Percentiles rank a stretch among this genome's conserved stretches.
Conservation (phyloP, 2,797 vertebrate genomes). For the Sebastes trivittatus region DNA sequence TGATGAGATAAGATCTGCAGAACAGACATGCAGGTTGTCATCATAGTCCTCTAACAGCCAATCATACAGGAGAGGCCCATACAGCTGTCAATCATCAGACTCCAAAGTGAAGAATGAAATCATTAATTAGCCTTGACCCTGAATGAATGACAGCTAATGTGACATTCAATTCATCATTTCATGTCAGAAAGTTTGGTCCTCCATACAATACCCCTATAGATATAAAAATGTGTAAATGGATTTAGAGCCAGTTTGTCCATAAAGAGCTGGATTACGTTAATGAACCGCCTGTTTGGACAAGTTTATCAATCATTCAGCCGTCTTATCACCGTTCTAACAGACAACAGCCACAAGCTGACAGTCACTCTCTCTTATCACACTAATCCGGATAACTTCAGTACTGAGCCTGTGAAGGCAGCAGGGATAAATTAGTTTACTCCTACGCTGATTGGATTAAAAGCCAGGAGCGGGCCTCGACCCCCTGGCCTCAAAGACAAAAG, state of each 20-base stretch:
- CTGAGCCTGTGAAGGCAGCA: conserved; percentile 51
- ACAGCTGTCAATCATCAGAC: conserved; percentile 36
- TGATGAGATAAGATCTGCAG: conserved; percentile 19
- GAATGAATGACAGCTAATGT: conserved; percentile 5
- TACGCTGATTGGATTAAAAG: conserved; percentile 79
- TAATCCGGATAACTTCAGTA: conserved; percentile 76
- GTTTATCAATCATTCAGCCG: conserved; percentile 67
- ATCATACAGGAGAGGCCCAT: not conserved
- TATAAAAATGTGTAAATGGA: conserved; percentile 4
- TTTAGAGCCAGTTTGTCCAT: not conserved
- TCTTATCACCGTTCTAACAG: conserved; percentile 50
- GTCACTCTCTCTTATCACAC: conserved; percentile 67
- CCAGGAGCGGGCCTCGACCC: conserved; percentile 49
- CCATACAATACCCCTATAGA: not conserved
- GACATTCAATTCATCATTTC: conserved; percentile 16
- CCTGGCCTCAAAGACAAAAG: conserved; percentile 18
- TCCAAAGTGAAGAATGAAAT: not conserved
- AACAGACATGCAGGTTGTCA: not conserved
- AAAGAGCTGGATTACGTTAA: conserved; percentile 34
- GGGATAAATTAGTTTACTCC: conserved; percentile 79
- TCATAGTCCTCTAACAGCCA: not conserved
- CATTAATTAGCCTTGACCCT: conserved; percentile 6
- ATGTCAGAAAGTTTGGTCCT: not conserved
- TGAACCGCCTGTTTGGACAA: conserved; percentile 28
- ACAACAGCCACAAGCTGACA: conserved; percentile 46